Conservation (phyloP, 2,797 vertebrate species). For the Helarctos malayanus region DNA sequence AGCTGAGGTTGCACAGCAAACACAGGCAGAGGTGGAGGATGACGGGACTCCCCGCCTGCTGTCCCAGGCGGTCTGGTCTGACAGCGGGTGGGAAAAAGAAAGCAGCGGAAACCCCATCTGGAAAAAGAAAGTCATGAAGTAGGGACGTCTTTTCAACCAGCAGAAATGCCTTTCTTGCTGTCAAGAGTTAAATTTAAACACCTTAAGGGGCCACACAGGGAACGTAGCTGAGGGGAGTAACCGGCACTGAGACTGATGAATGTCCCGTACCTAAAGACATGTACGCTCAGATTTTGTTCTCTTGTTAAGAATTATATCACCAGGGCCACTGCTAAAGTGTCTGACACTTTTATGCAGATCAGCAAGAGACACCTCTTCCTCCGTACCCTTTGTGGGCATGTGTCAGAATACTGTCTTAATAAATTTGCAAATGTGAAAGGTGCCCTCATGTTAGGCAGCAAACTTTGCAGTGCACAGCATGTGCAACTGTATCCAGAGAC, state of each 20-base stretch:
- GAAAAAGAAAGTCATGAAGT: not conserved
- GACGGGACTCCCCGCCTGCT: accelerated
- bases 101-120: not conserved
- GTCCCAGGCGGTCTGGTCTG: not conserved
- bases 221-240: accelerated
- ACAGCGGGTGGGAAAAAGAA: not conserved
- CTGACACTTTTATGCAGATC: not conserved
- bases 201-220: not conserved
- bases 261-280: not conserved
- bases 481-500: not conserved
- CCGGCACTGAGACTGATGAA: accelerated
- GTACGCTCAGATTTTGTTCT: not conserved
- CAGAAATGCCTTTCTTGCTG: not conserved
- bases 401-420: not conserved
- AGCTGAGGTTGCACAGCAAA: not conserved
- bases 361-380: not conserved
- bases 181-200: not conserved
- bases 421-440: not conserved
- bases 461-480: too few relatives aligned
- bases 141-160: accelerated
- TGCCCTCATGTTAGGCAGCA: accelerated
- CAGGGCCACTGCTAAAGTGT: not conserved
- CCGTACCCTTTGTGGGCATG: not conserved
- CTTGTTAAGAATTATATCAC: not conserved
- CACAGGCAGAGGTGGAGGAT: not conserved